Base-by-base conservation (phyloP, 2,888 invertebrate species). In the Hirudinaria manillensis region DNA sequence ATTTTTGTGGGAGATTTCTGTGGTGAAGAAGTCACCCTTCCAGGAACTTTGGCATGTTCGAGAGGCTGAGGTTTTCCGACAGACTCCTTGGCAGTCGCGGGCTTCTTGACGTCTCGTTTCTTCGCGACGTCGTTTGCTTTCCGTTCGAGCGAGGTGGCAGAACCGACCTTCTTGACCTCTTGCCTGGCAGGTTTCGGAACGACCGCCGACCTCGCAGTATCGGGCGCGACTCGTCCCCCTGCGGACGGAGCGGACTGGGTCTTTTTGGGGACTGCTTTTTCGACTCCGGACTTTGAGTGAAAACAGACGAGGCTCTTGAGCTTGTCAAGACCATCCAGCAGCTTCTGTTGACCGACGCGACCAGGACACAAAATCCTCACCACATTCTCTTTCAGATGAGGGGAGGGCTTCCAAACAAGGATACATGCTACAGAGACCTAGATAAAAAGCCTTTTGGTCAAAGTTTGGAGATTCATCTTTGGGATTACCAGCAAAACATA, bases 371-470 rank as follows among this genome's bases (percentile, higher is more conserved):
- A 53, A 32, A 72, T 72, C 29, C 72, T 29, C 29, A 75, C 66
- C n/a, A 65, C 29, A 21, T 36, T 71, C 45, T 72, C 72, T 53
- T 72, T 75, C 16, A 65, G 53, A 29, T 65, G 61, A 21, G 53
- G 38, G 3, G 75, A 70, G 38, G 75, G 75, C 66, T 75, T 75
- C 75, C 75, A 75, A 6, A 75, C 34, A 21, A 75, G 32, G 45
- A 72, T n/a, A 21, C 45, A 75, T 29, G 65, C 56, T 19, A 75
- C 36, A 27, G 75, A 75, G 51, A 72, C 34, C 53, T 75, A 51
- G 6, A 45, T 1, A 70, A 70, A 38, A 45, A 45, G 45, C 16
- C 1, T 16, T 45, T 10, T 6, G 45, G n/a, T n/a, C n/a, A n/a
- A n/a, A n/a, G n/a, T n/a, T n/a, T n/a, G n/a, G n/a, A n/a, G n/a